Base-by-base conservation (phyloP, 2,888 invertebrate species). In the Muscina levida region DNA sequence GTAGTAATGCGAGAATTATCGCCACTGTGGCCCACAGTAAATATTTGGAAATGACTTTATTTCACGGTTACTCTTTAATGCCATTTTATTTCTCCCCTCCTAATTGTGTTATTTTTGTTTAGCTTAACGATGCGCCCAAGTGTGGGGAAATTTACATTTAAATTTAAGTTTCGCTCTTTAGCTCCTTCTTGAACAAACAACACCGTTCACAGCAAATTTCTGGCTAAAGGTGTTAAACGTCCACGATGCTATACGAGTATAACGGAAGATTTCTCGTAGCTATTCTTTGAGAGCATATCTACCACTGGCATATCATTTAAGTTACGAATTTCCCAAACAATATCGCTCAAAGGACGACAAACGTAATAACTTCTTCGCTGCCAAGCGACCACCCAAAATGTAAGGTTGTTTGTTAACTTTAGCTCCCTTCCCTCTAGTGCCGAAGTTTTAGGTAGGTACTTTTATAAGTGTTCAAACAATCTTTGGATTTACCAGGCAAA, bases 171-270 rank as follows among this genome's bases (percentile, higher is more conserved):
- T 8, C n/a, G 39, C 24, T 44, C 5, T 19, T 1, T n/a, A 68
- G 39, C 6, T 53, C 13, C 8, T 6, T 19, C 8, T 6, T 19
- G 19, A 22, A 8, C 31, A 31, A 51, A 11, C 22, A 19, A 51
- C n/a, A n/a, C 51, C 39, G 19, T 53, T 53, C 15, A 22, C 11
- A 37, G 51, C 13, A 51, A 71, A 37, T 67, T 48, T 53, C 19
- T 46, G 22, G 53, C 24, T 22, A 53, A 67, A 80, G 80, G 77
- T 74, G 77, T 71, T 80, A 56, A 77, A 67, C 67, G 71, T 62
- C n/a, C 4, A 22, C 22, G 62, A 4, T 42, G 19, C 17, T 62
- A 13, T 39, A 8, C 22, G n/a, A n/a, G n/a, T n/a, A n/a, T n/a
- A 13, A 4, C n/a, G 0, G 19, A 70, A 72, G 62, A 67, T 67